A percentile compares a stretch with the other conserved stretches of the same genome.
Conservation (phyloP, 2,113 vertebrate genomes). For the Phaethornis superciliosus region DNA sequence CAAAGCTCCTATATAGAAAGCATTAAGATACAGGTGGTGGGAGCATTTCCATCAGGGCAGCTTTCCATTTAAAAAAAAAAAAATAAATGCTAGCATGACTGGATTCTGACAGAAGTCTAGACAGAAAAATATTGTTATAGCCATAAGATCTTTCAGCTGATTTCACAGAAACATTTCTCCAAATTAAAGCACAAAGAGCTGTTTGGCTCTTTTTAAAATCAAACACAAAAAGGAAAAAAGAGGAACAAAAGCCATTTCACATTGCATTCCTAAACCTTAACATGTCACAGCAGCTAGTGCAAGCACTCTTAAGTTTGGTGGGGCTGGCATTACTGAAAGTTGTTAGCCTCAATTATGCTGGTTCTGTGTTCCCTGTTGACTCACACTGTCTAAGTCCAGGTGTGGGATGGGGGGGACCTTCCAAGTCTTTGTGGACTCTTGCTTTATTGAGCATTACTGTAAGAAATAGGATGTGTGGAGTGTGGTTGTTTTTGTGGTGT, state of each 20-base stretch:
- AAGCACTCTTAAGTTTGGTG: not conserved
- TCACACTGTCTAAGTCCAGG: not conserved
- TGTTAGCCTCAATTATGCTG: not conserved
- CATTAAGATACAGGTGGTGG: not conserved
- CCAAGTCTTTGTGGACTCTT: not conserved
- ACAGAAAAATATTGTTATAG: slow-evolving; percentile 47
- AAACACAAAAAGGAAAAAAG: not conserved
- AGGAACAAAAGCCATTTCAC: not conserved
- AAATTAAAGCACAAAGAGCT: not conserved
- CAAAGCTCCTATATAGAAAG: not conserved
- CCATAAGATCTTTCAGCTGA: not conserved
- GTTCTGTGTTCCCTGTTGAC: not conserved
- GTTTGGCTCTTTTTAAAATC: not conserved
- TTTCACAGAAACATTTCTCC: not conserved
- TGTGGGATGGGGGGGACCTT: not conserved
- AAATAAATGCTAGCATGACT: not conserved
- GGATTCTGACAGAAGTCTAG: slow-evolving; percentile 50
- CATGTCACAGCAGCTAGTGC: not conserved
- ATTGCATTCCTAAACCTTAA: not conserved
- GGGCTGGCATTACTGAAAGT: not conserved
- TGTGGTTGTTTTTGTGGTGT: not conserved
- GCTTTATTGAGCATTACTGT: not conserved
- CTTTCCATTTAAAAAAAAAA: slow-evolving; percentile 12
- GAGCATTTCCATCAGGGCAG: not conserved
- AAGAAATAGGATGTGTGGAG: not conserved